Evolutionary conservation across 2,113 vertebrate species (phyloP), one percentile per base, ranked within the genome.

Genomic region (Strix aluco): DNA sequence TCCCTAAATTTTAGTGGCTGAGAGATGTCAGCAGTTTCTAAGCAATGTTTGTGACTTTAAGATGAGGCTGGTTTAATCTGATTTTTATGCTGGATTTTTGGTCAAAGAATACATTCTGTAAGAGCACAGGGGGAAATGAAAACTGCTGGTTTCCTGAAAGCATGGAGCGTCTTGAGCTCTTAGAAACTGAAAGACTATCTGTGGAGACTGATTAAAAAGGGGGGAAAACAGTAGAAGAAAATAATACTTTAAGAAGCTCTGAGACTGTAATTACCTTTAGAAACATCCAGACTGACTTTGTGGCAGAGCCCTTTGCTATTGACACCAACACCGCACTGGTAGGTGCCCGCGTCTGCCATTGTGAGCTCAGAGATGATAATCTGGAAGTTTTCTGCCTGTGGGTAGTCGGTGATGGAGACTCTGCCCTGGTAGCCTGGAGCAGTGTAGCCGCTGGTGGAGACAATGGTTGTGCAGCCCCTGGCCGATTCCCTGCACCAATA

Each of bases 271-370:
- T 97, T 97, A 98, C 98, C 98, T 88, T 87, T 11, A 38, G 42
- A 65, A 52, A 98, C 54, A 0, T 32, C 75, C 94, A 98, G 77
- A 18, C 2, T 89, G 38, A 98, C 93, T 2, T 9, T 88, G 81
- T 97, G 75, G 81, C 78, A 97, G 6, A 98, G 95, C 7, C 97
- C 97, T 15, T 67, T 89, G 71, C 25, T 91, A 4, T 21, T 96
- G 36, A 86, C 7, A 7, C 98, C 98, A 11, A 98, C 0, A 0
- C 98, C 98, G 0, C 98, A 98, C 90, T 96, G 97, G 94, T 98
- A 98, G 46, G 3, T 47, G 67, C 98, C 98, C 0, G 42, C 5
- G 1, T 98, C 98, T 3, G 5, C 26, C 20, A 0, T 8, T 1
- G 2, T 30, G 10, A 98, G 97, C 2, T 9, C 4, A 0, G 66